A percentile compares a stretch with the other conserved stretches of the same genome.
These are phyloP conservation scores for Gorsachius goisagi DNA, from an alignment of 2,113 vertebrate species.

Conservation along the genomic window DNA sequence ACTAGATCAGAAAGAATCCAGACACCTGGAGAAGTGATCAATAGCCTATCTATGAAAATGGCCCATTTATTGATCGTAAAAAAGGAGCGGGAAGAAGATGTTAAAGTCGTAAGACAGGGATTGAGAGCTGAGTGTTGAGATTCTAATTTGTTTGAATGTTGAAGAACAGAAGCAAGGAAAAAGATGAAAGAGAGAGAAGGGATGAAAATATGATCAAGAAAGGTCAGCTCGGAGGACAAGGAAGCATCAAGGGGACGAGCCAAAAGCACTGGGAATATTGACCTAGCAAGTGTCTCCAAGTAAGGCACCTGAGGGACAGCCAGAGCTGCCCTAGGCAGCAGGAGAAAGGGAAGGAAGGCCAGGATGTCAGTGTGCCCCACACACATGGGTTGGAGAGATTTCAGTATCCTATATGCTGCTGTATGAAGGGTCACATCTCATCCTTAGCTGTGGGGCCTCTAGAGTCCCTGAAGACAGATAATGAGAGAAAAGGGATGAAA, in stretches of 20 bases:
- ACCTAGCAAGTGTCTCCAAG: background rate
- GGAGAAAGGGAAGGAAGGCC: background rate
- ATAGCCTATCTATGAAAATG: constrained; percentile 16
- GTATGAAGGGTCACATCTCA: background rate
- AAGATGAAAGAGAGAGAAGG: background rate
- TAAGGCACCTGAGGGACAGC: background rate
- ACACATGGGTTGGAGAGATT: background rate
- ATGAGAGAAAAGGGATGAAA: constrained; percentile 18
- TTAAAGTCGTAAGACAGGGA: background rate
- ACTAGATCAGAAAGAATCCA: constrained; percentile 34
- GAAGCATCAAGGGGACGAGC: background rate
- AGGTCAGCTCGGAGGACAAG: background rate
- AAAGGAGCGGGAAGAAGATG: background rate
- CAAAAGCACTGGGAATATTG: background rate
- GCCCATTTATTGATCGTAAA: background rate
- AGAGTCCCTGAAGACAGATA: background rate
- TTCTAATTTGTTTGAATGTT: background rate
- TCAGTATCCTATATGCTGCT: background rate
- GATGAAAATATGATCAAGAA: background rate
- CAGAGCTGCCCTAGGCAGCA: background rate
- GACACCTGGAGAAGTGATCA: constrained; percentile 12
- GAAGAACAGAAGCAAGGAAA: constrained; percentile 5
- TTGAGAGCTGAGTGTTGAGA: background rate
- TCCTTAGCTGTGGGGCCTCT: background rate
- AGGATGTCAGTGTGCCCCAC: background rate